These are phyloP conservation scores for Sarcophaga caerulescens DNA, from an alignment of 2,888 invertebrate genomes.

Conservation along the genomic window DNA sequence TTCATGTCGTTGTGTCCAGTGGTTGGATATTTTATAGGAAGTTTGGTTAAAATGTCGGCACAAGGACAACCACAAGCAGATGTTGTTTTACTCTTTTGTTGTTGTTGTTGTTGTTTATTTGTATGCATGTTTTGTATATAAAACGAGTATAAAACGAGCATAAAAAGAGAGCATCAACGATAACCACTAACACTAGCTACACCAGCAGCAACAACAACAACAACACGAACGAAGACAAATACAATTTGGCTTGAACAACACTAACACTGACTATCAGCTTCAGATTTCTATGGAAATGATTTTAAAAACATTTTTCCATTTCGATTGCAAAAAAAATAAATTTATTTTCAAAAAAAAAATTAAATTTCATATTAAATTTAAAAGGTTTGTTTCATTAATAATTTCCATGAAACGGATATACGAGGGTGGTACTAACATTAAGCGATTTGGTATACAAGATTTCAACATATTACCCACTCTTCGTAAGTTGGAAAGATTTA, in stretches of 20 bases:
- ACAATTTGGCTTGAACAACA: constrained; percentile 13
- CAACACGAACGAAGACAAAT: not conserved
- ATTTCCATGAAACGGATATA: not conserved
- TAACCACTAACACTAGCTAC: not conserved
- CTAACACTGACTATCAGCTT: constrained; percentile 22
- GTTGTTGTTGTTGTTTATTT: constrained; percentile 7
- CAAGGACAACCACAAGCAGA: constrained; percentile 45
- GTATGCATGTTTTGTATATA: not conserved
- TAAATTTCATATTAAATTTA: constrained; percentile 1
- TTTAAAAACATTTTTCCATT: too few relatives aligned
- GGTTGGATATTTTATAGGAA: constrained; percentile 6
- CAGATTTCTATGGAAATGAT: constrained; percentile 20
- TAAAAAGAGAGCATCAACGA: not conserved
- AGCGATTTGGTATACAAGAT: too few relatives aligned
- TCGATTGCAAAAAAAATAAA: too few relatives aligned
- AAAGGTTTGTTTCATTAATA: constrained; percentile 12
- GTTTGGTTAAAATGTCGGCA: constrained; percentile 20
- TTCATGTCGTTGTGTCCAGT: not conserved
- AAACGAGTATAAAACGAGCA: too few relatives aligned
- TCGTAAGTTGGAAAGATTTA: too few relatives aligned
- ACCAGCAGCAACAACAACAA: constrained; percentile 13
- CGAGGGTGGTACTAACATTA: too few relatives aligned
- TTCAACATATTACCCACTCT: too few relatives aligned
- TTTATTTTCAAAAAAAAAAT: not conserved
- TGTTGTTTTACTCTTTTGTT: constrained; percentile 9